Conservation (phyloP, 2,797 vertebrate species). For the Ciconia nigra region DNA sequence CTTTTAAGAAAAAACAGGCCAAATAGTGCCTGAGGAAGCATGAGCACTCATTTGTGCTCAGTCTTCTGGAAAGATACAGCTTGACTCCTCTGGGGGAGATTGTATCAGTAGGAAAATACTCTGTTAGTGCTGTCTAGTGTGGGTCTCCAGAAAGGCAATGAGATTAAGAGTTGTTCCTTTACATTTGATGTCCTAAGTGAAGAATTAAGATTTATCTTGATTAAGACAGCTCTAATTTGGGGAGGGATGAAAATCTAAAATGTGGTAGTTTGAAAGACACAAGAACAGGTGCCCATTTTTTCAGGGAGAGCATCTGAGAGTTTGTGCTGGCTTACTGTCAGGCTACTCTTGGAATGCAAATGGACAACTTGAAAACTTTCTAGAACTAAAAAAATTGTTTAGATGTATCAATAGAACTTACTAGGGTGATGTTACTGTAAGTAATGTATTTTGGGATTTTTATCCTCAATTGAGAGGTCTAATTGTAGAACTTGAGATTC, state of each 20-base stretch:
- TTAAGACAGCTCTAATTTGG: not conserved
- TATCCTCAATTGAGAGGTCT: not conserved
- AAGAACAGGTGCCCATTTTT: not conserved
- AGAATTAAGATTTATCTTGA: not conserved
- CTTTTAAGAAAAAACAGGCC: not conserved
- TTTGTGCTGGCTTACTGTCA: not conserved
- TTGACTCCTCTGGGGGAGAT: not conserved
- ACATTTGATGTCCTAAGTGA: not conserved
- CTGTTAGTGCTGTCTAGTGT: not conserved
- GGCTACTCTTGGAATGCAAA: not conserved
- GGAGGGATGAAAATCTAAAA: not conserved
- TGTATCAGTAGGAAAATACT: not conserved
- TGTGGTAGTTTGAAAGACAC: not conserved
- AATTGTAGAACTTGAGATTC: not conserved
- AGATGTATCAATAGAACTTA: not conserved
- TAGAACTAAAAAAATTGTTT: not conserved
- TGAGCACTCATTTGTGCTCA: not conserved
- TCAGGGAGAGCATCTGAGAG: not conserved
- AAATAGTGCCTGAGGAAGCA: not conserved
- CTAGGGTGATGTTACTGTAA: not conserved
- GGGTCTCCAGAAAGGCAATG: not conserved
- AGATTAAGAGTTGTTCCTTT: not conserved
- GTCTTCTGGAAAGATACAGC: not conserved
- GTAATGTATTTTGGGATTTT: not conserved
- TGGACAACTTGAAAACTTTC: not conserved